Evolutionary conservation across 1,140 invertebrate genomes (phyloP), one percentile per base, ranked within the genome.

Genomic region (Achatina immaculata): DNA sequence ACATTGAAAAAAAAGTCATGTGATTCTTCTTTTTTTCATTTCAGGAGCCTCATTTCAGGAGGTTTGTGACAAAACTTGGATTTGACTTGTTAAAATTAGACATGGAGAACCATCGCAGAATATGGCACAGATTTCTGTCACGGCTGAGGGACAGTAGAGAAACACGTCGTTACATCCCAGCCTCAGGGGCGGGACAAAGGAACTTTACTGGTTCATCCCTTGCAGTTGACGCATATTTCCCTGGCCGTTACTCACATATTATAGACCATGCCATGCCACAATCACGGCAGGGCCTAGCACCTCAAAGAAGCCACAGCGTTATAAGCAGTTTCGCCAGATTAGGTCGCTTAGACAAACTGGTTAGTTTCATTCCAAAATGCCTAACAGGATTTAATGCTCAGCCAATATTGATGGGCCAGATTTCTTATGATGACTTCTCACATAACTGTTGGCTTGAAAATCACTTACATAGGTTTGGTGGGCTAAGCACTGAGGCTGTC

Each of bases 401-500:
- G 73, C 14, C 3, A 34, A 1, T 75, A 34, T 45, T 75, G 21
- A 11, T 21, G 55, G 73, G 73, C 6, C 45, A 55, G 19, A 28
- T 11, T n/a, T 58, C 73, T 14, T 31, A 42, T 75, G 73, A 75
- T 31, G 42, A 75, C 45, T 75, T 75, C 48, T 75, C 73, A 11
- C 43, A 28, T 24, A 75, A 62, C 48, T 75, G 73, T n/a, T 75
- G 73, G 73, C 48, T 75, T 31, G 73, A 75, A 40, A 58, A 75
- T 62, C 43, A 62, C 38, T 28, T 75, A 31, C 73, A 75, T 31
- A 58, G 45, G 34, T 75, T 75, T 75, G 73, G 73, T 31, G 28
- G 42, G 2, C 4, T 48, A 19, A 9, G 1, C 6, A 9, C 71
- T 11, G 38, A 42, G 9, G 71, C 16, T 11, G 11, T 28, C 28